Conservation (phyloP, 1,140 invertebrate species). For the Leptoteleia sp. region DNA sequence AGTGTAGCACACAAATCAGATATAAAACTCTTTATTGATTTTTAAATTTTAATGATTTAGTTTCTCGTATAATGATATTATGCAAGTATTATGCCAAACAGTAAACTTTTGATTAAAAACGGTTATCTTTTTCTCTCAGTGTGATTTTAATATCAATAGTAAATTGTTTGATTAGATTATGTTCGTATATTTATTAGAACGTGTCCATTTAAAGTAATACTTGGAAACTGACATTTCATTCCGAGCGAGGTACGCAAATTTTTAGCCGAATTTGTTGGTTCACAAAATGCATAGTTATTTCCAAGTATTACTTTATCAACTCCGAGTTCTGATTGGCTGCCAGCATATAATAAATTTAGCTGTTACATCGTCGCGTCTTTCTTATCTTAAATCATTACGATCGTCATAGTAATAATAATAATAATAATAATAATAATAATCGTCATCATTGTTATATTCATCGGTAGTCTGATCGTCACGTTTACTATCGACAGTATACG, state of each 20-base stretch:
- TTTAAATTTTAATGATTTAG: too few relatives aligned
- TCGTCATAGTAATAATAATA: constrained; percentile 58
- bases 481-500: constrained; percentile 66
- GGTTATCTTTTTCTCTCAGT: too few relatives aligned
- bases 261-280: constrained; percentile 7
- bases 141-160: constrained; percentile 4
- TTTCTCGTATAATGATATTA: too few relatives aligned
- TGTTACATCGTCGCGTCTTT: constrained; percentile 50
- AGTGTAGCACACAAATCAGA: too few relatives aligned
- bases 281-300: constrained; percentile 8
- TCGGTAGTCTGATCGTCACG: constrained; percentile 67
- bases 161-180: constrained; percentile 7
- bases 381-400: constrained; percentile 61
- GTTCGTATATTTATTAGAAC: constrained; percentile 36
- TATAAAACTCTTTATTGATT: too few relatives aligned
- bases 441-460: constrained; percentile 73
- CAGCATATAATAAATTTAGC: constrained; percentile 52
- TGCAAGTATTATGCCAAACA: too few relatives aligned
- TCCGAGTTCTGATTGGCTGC: constrained; percentile 38
- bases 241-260: constrained; percentile 3
- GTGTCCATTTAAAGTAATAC: constrained; percentile 54
- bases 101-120: too few relatives aligned
- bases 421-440: constrained; percentile 69
- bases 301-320: constrained; percentile 48
- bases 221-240: constrained; percentile 25